Conservation (phyloP, 92 coral and sea anemone genomes). For the Epizoanthus illoricatus region DNA sequence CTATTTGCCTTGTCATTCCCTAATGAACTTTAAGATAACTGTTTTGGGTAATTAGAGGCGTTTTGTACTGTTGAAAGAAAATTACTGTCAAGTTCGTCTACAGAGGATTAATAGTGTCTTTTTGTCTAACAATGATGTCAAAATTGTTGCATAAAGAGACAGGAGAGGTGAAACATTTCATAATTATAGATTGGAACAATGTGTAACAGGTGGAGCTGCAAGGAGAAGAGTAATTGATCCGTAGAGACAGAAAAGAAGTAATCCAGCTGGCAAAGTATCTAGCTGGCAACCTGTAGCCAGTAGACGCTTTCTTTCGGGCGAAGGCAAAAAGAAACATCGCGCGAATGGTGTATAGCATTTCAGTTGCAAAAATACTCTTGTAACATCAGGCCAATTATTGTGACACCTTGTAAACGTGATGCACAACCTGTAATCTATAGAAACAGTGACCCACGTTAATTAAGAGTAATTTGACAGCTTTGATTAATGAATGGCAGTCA, state of each 20-base stretch:
- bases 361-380: too few relatives aligned
- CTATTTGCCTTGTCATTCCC: neutral
- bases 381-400: too few relatives aligned
- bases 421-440: neutral
- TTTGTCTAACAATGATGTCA: slow-evolving; percentile 2
- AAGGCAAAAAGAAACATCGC: too few relatives aligned
- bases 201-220: slow-evolving; percentile 3
- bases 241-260: neutral
- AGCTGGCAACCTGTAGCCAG: neutral
- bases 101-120: neutral
- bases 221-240: neutral
- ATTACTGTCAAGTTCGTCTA: slow-evolving; percentile 9
- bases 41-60: neutral
- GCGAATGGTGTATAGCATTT: too few relatives aligned
- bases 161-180: neutral
- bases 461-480: neutral
- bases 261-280: neutral
- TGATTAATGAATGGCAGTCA: neutral
- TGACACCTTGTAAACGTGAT: too few relatives aligned
- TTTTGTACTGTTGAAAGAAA: slow-evolving; percentile 16
- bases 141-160: neutral
- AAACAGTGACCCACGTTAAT: neutral
- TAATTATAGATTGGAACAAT: neutral
- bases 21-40: slow-evolving; percentile 6
- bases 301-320: too few relatives aligned